Base-by-base conservation (phyloP, 1,140 invertebrate species). In the Bombyx mandarina region DNA sequence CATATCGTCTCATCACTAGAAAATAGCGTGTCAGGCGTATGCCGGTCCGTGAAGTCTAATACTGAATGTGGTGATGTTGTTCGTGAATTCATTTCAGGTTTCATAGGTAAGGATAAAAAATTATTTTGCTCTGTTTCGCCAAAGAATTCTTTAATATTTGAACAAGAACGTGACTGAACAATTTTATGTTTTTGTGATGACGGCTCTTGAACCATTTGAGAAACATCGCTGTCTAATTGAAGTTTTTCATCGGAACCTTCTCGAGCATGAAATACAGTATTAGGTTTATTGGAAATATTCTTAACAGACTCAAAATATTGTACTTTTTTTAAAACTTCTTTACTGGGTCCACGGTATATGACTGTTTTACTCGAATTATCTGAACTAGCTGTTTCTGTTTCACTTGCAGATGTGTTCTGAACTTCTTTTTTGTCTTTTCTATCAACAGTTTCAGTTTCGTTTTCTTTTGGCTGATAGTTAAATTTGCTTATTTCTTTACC, bases 81-180 rank as follows among this genome's bases (percentile, higher is more conserved):
- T 77, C 80, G 81, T 60, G 76, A 79, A 75, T 74, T 65, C 69
- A 76, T 65, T 67, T 78, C 75, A 57, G 72, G 57, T 65, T 86
- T 80, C 48, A 67, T 69, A 42, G 85, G 84, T 49, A 88, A 68
- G 7, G 82, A 83, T 53, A 83, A 65, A 73, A 84, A 86, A 61
- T 85, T 88, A 65, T 82, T 83, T 68, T 75, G 81, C 73, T 91
- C 88, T 9, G 86, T 89, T 77, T 96, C 94, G 0, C 94, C 94
- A 68, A 94, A 95, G 0, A 95, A 75, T 52, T 95, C 94, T 70
- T 94, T 94, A 46, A 96, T 74, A 78, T 94, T 91, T 26, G 94
- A 89, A 64, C 91, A 93, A 3, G 93, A 95, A 61, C 93, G 91
- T 0, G 93, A 93, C 48, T 90, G 89, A 42, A 87, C 88, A 26